Evolutionary conservation across 1,140 invertebrate genomes (phyloP), one percentile per base, ranked within the genome.

Genomic region (Drosophila virilis): DNA sequence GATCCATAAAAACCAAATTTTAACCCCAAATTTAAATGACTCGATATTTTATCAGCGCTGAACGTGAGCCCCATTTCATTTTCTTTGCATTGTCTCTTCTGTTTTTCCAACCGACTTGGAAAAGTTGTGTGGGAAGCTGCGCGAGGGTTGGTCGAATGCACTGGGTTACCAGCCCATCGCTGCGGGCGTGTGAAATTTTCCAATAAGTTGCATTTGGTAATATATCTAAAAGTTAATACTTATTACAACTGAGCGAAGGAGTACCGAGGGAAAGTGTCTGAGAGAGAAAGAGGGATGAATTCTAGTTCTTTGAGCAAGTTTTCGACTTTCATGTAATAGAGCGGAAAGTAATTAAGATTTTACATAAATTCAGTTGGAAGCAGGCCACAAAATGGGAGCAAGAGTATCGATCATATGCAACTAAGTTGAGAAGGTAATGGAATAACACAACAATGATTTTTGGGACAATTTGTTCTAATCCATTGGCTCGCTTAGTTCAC

Each of bases 131-230:
- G 83, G 83, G 83, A 88, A 88, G 83, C 70, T 72, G 64, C 60
- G 48, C 40, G 66, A 69, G 67, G 33, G 64, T 64, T 68, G 59
- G 6, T 32, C 40, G 35, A 35, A 22, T 50, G 45, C 51, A 52
- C 10, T 17, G 61, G n/a, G 50, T 54, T 8, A n/a, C 1, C 8
- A 1, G 45, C 17, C 8, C 7, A 22, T 15, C 42, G 40, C 74
- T 83, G 83, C 83, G 72, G 72, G 83, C 84, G 84, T 88, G 83
- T 89, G 84, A 86, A 88, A 83, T 72, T 80, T 89, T 70, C 73
- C 84, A 77, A 89, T 88, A 77, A 80, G 61, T 78, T 89, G 84
- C 84, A 83, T 57, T 86, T 65, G 42, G 38, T 69, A 51, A 68
- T 17, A 65, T 54, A 54, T 42, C 54, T n/a, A 57, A 54, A 40